Base-by-base conservation (phyloP, 35 echinoderm and acorn worm genomes). In the Heliocidaris erythrogramma region DNA sequence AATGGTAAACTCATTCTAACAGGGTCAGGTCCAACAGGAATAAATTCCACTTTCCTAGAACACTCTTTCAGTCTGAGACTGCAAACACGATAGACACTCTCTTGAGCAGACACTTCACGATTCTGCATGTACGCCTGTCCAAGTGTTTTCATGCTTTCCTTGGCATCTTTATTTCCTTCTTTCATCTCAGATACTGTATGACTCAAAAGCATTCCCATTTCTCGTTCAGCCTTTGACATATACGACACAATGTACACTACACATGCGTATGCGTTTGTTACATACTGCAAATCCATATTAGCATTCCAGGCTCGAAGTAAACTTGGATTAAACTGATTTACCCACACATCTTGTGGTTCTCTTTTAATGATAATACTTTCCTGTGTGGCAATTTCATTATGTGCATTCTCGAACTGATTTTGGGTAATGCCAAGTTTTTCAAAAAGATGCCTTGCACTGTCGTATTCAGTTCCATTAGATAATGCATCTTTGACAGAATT, bases 221-320 rank as follows among this genome's bases (percentile, higher is more conserved):
- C 95, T 92, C 90, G 69, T 91, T 97, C 96, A 53, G 93, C 48
- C 90, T 96, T 97, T 61, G 88, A 88, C 18, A 97, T 97, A 35
- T 97, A 97, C n/a, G 95, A 96, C 27, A 96, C 61, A 29, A 96
- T 96, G 56, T 97, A 97, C 30, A 32, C 47, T 9, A 96, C 85
- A 90, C 93, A 96, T 27, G 92, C 93, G 71, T 94, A 97, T 85
- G 86, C 91, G 96, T 97, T 87, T 60, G 92, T 42, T 1, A 94
- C 50, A 94, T 85, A 94, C 31, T 96, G 94, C 3, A 96, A 50
- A 56, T 92, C 90, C 90, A 92, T 92, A 27, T 92, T 92, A 14
- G 90, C 90, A 49, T 92, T 92, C 90, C 97, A 98, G 27, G 35
- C 42, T 92, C 85, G 42, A 47, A 61, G 11, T 16, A 94, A 27